Conservation (phyloP, 1,140 invertebrate genomes). For the Akabosia matsudoensis region DNA sequence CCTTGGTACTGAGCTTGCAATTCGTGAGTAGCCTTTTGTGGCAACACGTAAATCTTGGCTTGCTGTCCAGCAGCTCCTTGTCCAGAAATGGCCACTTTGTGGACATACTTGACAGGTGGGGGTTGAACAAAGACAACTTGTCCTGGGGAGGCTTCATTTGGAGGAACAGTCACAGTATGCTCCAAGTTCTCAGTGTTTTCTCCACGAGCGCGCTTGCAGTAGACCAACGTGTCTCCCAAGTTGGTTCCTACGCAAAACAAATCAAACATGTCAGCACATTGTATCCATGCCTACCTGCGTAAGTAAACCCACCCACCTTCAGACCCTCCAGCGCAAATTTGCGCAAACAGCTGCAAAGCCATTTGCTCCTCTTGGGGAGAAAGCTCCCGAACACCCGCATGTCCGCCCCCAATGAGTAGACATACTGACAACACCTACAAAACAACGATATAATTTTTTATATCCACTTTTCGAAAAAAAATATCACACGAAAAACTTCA, state of each 20-base stretch:
- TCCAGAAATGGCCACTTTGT: background rate
- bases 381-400: background rate
- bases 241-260: background rate
- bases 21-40: background rate
- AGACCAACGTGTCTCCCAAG: background rate
- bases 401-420: background rate
- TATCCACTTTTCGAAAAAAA: background rate
- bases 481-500: background rate
- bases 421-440: background rate
- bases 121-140: slow-evolving; percentile 16
- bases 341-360: background rate
- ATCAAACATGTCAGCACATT: background rate
- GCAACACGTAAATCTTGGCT: slow-evolving; percentile 18
- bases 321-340: background rate
- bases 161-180: background rate
- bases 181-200: background rate
- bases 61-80: background rate
- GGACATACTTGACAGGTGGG: background rate
- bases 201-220: slow-evolving; percentile 6
- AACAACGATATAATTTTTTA: background rate
- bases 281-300: background rate
- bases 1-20: background rate
- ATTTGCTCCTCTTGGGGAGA: background rate
- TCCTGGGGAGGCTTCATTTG: background rate
- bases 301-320: too few species aligned